phyloP scores from a whole-genome alignment of 1,140 invertebrate species.

The Drosophila bocqueti region DNA sequence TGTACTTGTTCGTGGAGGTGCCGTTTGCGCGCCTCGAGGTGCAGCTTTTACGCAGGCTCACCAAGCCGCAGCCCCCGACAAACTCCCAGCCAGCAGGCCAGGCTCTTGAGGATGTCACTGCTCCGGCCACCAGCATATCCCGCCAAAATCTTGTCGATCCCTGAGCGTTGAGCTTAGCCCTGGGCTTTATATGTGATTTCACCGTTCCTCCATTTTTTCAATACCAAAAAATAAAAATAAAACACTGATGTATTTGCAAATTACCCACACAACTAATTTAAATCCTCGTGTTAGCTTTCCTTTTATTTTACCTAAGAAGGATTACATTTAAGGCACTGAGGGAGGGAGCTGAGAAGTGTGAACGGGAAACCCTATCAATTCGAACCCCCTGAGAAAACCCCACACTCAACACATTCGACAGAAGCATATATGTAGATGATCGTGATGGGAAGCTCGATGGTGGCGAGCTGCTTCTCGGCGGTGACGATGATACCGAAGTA shows the following conservation, averaged over 20 bases:
- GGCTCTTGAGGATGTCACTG: background rate
- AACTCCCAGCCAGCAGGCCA: background rate
- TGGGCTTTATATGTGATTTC: background rate
- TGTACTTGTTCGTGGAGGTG: slow-evolving; percentile 67
- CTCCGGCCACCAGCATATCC: slow-evolving; percentile 48
- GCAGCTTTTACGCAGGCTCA: slow-evolving; percentile 22
- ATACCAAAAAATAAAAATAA: background rate
- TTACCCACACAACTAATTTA: background rate
- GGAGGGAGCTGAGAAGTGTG: no score
- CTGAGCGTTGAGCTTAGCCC: background rate
- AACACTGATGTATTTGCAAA: background rate
- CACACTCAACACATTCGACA: slow-evolving; percentile 31
- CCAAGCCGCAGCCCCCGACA: background rate
- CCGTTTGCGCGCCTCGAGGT: slow-evolving; percentile 58
- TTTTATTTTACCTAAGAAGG: no score
- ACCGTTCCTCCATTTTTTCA: background rate
- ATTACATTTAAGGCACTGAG: no score
- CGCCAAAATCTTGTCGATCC: slow-evolving; percentile 65
- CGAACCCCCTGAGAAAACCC: no score
- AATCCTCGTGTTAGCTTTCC: background rate
- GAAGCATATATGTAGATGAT: slow-evolving; percentile 11
- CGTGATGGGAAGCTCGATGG: slow-evolving; percentile 12
- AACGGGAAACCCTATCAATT: no score
- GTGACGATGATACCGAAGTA: slow-evolving; percentile 26
- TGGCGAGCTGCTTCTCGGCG: slow-evolving; percentile 5